Evolutionary conservation across 2,797 vertebrate genomes (phyloP).

Genomic region (Sciurus carolinensis): DNA sequence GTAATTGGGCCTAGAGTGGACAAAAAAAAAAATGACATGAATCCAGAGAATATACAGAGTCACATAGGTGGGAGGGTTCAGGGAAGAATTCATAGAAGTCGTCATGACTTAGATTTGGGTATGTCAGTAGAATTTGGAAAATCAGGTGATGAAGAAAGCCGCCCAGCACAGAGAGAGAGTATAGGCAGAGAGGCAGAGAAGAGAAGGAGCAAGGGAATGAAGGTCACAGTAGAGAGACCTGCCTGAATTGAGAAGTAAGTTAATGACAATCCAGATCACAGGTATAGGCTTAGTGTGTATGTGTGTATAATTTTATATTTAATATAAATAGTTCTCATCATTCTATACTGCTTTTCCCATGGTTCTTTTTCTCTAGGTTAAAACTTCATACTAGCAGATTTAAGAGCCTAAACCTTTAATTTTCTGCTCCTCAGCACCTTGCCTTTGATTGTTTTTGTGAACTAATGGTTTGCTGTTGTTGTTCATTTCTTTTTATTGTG

Average conservation of each 20-base stretch:
- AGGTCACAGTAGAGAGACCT: not conserved
- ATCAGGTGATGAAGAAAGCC: not conserved
- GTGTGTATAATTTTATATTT: not conserved
- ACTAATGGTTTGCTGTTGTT: not conserved
- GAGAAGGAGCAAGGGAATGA: not conserved
- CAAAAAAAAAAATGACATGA: not conserved
- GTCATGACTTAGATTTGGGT: not conserved
- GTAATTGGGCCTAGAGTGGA: not conserved
- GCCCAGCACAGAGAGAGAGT: not conserved
- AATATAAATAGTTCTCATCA: not conserved
- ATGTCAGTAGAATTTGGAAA: not conserved
- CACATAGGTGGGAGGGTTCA: not conserved
- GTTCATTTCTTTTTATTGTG: slow-evolving; percentile 32
- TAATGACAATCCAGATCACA: not conserved
- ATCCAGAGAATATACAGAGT: not conserved
- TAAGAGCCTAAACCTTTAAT: slow-evolving; percentile 60
- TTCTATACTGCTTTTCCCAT: not conserved
- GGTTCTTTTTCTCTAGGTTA: not conserved
- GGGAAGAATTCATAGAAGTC: not conserved
- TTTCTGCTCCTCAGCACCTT: slow-evolving; percentile 68
- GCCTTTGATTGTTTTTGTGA: slow-evolving; percentile 58
- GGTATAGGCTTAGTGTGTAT: not conserved
- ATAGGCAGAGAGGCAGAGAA: not conserved
- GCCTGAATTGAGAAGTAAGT: not conserved
- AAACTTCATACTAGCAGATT: slow-evolving; percentile 48